Percentiles rank a stretch among this genome's conserved stretches.
phyloP scores from a whole-genome alignment of 2,797 vertebrate species.

The Micromesistius poutassou region DNA sequence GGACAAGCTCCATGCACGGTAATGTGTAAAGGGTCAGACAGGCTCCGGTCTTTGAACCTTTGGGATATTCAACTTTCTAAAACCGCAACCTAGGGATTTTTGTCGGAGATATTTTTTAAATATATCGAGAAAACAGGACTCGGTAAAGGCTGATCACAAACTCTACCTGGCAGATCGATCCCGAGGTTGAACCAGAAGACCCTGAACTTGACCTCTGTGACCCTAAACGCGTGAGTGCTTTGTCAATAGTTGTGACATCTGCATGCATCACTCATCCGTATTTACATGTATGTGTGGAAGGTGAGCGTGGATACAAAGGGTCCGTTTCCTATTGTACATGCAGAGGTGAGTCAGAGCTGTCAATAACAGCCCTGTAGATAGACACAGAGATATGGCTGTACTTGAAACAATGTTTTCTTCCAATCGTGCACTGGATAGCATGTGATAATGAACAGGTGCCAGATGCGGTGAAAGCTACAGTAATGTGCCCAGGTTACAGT shows the following conservation, averaged over 20 bases:
- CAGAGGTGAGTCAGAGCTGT: conserved; percentile 4
- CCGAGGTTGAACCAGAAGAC: conserved; percentile 11
- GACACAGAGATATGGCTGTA: background rate
- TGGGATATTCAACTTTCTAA: background rate
- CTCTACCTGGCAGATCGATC: background rate
- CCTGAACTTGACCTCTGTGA: conserved; percentile 19
- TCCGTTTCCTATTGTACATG: background rate
- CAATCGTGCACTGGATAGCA: conserved; percentile 46
- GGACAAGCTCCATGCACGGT: background rate
- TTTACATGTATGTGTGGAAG: conserved; percentile 26
- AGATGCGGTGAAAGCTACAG: conserved; percentile 46
- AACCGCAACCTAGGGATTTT: background rate
- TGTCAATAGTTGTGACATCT: conserved; percentile 25
- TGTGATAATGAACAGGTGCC: conserved; percentile 70
- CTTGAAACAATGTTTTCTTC: conserved; percentile 54
- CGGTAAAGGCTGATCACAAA: background rate
- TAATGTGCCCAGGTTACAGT: conserved; percentile 44
- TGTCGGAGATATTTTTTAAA: background rate
- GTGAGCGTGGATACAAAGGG: conserved; percentile 10
- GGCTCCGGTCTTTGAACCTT: background rate
- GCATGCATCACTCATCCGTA: conserved; percentile 11
- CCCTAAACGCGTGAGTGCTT: conserved; percentile 24
- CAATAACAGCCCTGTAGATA: background rate
- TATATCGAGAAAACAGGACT: conserved; percentile 8
- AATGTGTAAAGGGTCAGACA: background rate